A percentile compares a stretch with the other conserved stretches of the same genome.
phyloP scores from a whole-genome alignment of 2,888 invertebrate genomes.

The Macrophya alboannulata region DNA sequence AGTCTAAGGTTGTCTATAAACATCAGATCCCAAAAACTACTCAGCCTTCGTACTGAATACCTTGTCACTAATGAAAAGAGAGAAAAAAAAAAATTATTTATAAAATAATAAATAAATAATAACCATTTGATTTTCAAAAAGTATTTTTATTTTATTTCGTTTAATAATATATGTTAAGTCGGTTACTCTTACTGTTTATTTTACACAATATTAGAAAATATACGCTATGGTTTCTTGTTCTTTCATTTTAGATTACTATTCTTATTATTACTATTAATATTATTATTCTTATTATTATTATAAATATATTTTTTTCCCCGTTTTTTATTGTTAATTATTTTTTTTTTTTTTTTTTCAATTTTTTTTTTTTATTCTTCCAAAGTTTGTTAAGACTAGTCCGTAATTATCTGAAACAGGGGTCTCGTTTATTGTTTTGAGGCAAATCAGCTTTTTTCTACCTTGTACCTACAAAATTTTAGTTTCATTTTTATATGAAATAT shows the following conservation, averaged over 20 bases:
- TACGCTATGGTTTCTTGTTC: conserved; percentile 36
- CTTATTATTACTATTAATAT: conserved; percentile 13
- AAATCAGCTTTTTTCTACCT: conserved; percentile 67
- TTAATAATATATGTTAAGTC: conserved; percentile 37
- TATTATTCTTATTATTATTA: conserved; percentile 20
- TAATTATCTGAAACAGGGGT: conserved; percentile 58
- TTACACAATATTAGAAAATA: conserved; percentile 39
- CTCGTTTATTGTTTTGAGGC: conserved; percentile 52
- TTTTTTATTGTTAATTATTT: conserved; percentile 49
- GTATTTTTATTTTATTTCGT: conserved; percentile 43
- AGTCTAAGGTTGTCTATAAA: conserved; percentile 67
- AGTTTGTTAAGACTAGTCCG: conserved; percentile 77
- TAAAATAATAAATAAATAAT: not conserved
- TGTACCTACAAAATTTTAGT: conserved; percentile 76
- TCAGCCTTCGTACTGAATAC: conserved; percentile 67
- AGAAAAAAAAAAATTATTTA: conserved; percentile 45
- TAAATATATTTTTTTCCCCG: not conserved
- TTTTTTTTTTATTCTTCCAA: conserved; percentile 70
- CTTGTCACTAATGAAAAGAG: conserved; percentile 57
- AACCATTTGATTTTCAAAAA: conserved; percentile 25
- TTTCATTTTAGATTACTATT: conserved; percentile 21
- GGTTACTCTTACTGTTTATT: conserved; percentile 37
- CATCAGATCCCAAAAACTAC: conserved; percentile 68
- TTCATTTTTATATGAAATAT: conserved; percentile 74
- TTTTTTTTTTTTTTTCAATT: conserved; percentile 49